These are phyloP conservation scores for Thelaira solivaga DNA, from an alignment of 2,888 invertebrate species.

Conservation along the genomic window DNA sequence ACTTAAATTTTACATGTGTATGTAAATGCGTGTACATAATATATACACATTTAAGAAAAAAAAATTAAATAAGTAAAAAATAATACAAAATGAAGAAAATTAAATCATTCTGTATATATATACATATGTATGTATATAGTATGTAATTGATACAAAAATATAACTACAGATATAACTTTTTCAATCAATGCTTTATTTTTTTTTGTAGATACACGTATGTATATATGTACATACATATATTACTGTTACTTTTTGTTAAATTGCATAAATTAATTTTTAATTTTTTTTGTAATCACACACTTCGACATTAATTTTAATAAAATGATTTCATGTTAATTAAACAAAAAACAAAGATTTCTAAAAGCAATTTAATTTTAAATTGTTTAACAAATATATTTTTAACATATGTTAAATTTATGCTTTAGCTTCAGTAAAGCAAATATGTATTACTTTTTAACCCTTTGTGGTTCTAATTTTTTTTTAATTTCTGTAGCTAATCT, in stretches of 20 bases:
- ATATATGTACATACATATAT: not conserved
- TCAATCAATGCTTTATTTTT: constrained; percentile 10
- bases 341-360: constrained; percentile 11
- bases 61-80: constrained; percentile 66
- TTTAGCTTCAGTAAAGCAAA: not conserved
- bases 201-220: constrained; percentile 28
- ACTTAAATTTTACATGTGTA: not conserved
- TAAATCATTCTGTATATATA: no score
- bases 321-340: constrained; percentile 12
- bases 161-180: not conserved
- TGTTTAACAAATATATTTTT: no score
- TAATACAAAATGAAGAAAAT: constrained; percentile 20
- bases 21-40: constrained; percentile 16
- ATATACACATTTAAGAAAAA: constrained; percentile 59
- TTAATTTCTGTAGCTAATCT: no score
- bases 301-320: constrained; percentile 41
- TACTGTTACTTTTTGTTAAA: constrained; percentile 40
- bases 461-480: no score
- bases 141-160: no score
- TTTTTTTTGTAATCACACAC: constrained; percentile 13
- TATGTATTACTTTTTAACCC: no score
- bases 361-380: constrained; percentile 1
- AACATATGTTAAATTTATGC: not conserved
- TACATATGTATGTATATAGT: not conserved
- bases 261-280: constrained; percentile 3